These are phyloP conservation scores for Homalodisca vitripennis DNA, from an alignment of 1,140 invertebrate species.

Conservation along the genomic window DNA sequence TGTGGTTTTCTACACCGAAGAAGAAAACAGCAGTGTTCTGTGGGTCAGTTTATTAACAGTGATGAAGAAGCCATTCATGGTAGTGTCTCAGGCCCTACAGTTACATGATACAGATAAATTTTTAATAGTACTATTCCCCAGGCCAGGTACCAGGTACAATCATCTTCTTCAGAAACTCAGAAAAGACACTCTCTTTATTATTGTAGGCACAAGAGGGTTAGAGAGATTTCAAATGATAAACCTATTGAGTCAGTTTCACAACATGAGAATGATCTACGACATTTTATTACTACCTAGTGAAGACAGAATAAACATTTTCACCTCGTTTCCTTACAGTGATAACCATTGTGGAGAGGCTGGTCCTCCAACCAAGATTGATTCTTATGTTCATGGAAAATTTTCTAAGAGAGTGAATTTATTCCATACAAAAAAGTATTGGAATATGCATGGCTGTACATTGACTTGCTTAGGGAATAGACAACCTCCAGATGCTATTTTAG, in stretches of 20 bases:
- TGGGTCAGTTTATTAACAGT: not conserved
- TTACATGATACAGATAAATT: not conserved
- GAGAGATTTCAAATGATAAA: not conserved
- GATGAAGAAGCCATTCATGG: constrained; percentile 10
- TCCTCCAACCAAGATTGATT: not conserved
- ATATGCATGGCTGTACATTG: constrained; percentile 14
- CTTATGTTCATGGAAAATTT: not conserved
- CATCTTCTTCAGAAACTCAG: not conserved
- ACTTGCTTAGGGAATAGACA: constrained; percentile 16
- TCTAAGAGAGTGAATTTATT: constrained; percentile 2
- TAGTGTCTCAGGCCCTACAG: not conserved
- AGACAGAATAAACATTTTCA: constrained; percentile 2
- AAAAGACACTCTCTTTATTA: not conserved
- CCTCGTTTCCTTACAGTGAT: constrained; percentile 18
- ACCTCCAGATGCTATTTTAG: constrained; percentile 5
- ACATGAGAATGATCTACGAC: not conserved
- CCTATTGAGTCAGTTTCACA: constrained; percentile 11
- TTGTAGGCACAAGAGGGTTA: not conserved
- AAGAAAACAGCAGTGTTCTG: not conserved
- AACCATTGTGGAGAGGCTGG: constrained; percentile 12
- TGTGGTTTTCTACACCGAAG: constrained; percentile 6
- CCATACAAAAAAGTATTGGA: constrained; percentile 3
- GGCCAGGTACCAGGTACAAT: not conserved
- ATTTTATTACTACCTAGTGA: constrained; percentile 1
- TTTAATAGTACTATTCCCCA: not conserved